These are phyloP conservation scores for Temnothorax ravouxi DNA, from an alignment of 2,888 invertebrate species.

Conservation along the genomic window DNA sequence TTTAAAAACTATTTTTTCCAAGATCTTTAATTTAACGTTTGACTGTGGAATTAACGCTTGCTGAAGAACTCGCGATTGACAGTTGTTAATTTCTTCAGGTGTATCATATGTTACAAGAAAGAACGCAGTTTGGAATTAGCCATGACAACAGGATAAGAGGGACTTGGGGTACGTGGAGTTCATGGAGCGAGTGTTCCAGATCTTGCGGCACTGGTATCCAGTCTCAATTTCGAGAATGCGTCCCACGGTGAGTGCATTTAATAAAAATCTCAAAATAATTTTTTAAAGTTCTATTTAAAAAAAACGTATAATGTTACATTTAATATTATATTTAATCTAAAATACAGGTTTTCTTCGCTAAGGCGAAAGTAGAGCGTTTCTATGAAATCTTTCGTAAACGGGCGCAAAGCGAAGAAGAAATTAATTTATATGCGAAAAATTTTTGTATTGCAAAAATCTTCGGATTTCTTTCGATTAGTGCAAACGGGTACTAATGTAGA, in stretches of 20 bases:
- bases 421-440: too few relatives aligned
- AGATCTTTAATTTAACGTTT: too few relatives aligned
- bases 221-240: constrained; percentile 91
- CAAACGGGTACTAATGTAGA: too few relatives aligned
- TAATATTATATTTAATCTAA: not conserved
- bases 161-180: constrained; percentile 91
- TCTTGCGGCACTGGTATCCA: constrained; percentile 92
- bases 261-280: not conserved
- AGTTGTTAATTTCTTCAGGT: constrained; percentile 74
- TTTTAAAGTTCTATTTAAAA: not conserved
- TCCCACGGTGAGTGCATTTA: constrained; percentile 86
- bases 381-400: too few relatives aligned
- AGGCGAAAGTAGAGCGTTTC: too few relatives aligned
- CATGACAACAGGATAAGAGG: constrained; percentile 84
- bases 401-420: too few relatives aligned
- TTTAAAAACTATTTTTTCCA: too few relatives aligned
- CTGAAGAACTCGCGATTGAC: not conserved
- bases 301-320: not conserved
- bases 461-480: too few relatives aligned
- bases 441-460: too few relatives aligned
- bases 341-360: not conserved
- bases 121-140: constrained; percentile 80
- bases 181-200: constrained; percentile 92
- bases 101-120: constrained; percentile 83
- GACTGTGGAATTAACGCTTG: not conserved